These are phyloP conservation scores for Trochalopteron elliotii DNA, from an alignment of 2,113 vertebrate species.

Conservation along the genomic window DNA sequence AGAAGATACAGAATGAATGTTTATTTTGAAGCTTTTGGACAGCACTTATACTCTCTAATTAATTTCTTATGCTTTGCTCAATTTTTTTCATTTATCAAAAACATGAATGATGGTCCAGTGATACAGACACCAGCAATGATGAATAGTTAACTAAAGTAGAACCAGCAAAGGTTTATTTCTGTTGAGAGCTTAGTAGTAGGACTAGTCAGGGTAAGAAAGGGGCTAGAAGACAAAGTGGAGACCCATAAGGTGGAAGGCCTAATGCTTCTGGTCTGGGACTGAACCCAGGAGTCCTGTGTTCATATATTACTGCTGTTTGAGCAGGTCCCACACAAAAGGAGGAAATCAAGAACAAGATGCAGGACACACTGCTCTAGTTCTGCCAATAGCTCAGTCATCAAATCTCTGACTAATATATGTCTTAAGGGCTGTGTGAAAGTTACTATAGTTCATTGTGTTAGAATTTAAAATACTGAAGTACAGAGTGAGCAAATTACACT, in stretches of 20 bases:
- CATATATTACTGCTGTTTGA: background rate
- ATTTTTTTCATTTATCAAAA: background rate
- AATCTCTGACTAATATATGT: background rate
- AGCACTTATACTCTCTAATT: background rate
- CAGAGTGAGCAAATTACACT: background rate
- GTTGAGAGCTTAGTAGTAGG: background rate
- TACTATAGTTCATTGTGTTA: background rate
- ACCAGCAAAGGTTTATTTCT: background rate
- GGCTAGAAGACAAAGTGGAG: background rate
- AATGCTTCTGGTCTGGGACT: background rate
- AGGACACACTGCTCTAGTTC: background rate
- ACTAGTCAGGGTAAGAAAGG: background rate
- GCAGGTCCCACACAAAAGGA: background rate
- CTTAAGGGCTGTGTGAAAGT: background rate
- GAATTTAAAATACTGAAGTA: background rate
- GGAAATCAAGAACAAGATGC: fast-evolving
- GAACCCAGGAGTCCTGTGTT: background rate
- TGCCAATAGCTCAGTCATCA: background rate
- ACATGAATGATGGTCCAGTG: background rate
- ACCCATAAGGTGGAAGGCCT: background rate
- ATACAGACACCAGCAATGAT: background rate
- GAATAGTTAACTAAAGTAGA: background rate
- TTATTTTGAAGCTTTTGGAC: background rate
- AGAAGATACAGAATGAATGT: background rate
- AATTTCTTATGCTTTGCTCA: background rate